Evolutionary conservation across 37 sponge, comb jelly and placozoan genomes (phyloP), one percentile per base, ranked within the genome.

Genomic region (Mnemiopsis leidyi): DNA sequence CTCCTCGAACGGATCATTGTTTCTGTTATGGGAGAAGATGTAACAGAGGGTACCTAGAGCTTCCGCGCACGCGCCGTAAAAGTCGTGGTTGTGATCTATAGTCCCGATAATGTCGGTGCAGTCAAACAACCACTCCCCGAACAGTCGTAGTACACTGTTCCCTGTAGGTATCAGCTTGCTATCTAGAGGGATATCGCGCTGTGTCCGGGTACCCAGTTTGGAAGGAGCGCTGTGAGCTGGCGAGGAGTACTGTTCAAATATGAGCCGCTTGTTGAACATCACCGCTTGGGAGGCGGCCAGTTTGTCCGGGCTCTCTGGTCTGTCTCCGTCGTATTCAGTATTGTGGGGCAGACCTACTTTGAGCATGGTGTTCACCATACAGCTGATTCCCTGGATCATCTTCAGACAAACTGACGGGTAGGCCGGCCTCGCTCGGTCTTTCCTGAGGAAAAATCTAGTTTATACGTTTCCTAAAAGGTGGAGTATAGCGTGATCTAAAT

Each of bases 51-150:
- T 82, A 20, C 82, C 82, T 1, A 82, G 36, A 13, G 82, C 82
- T 23, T 82, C 82, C 3, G 82, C 82, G 29, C 82, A 33, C 0
- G 82, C 82, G 20, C 29, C 23, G 36, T 82, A 82, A 30, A 82
- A 82, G 36, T 30, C 23, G 23, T 82, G 82, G 9, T 82, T 82
- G 38, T 82, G 38, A 34, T 82, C 82, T 7, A 82, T 82, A 20
- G 23, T 82, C 21, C 38, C 82, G 36, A 82, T 82, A 34, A 35
- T 30, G 9, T 34, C 38, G 23, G 82, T 82, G 23, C 82, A 36
- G 38, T 82, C 82, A 34, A 82, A 82, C 82, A 82, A 30, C 82
- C 82, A 82, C 23, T 82, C 82, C 9, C 82, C 82, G 32, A 82
- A 31, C 38, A 82, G 82, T 9, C 82, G 23, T 23, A 82, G 38